Base-by-base conservation (phyloP, 2,113 vertebrate genomes). In the Rhynchomys soricoides region DNA sequence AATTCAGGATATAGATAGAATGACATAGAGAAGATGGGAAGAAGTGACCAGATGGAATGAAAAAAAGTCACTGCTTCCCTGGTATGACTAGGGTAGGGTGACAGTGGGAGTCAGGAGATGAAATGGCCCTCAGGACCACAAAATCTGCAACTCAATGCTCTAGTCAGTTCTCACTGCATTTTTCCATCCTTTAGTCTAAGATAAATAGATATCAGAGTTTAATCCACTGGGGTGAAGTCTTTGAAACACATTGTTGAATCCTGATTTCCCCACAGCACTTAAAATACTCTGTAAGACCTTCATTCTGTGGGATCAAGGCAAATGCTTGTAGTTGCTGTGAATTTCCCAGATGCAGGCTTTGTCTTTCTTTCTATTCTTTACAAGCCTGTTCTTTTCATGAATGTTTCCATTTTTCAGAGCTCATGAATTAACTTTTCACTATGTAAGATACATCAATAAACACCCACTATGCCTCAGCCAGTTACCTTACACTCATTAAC, bases 371-470 rank as follows among this genome's bases (percentile, higher is more conserved):
- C 34, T 86, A 83, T 91, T 87, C 29, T 52, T 16, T 3, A 75
- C 10, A 55, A 16, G 0, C 62, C 62, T 85, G 21, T 79, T 96
- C 17, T 83, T 89, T 62, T 55, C 48, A 75, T 89, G 83, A 70
- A 15, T 59, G 62, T 50, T 71, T 52, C 85, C 15, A 68, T 26
- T 91, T n/a, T 55, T n/a, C n/a, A 29, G 81, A 93, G 59, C 37
- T 82, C 71, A 90, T 59, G 13, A 68, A 68, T 37, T 85, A 86
- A 57, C 64, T 86, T 82, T 82, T 70, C 55, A 86, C 26, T 50
- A 82, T 37, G 62, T 21, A 75, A 16, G 43, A 85, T 15, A 43
- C 66, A 90, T 94, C 40, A 81, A 89, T 95, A 97, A 92, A 75
- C 50, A 73, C 50, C 89, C 31, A 83, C 31, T 79, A 45, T 43